Evolutionary conservation across 2,113 vertebrate species (phyloP).

Genomic region (Gavialis gangeticus): DNA sequence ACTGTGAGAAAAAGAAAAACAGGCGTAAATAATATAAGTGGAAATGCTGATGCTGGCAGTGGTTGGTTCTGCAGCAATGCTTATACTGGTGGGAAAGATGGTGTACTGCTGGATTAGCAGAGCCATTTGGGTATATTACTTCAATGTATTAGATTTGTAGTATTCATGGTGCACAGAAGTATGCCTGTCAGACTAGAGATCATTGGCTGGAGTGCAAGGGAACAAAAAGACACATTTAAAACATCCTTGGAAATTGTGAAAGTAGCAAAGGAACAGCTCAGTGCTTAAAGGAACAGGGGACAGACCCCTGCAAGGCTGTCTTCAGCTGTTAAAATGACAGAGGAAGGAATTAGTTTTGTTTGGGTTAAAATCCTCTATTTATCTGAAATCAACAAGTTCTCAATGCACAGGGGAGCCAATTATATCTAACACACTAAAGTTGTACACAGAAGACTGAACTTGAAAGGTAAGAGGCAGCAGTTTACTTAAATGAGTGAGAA

Average conservation of each 20-base stretch:
- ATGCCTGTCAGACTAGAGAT: too few species aligned
- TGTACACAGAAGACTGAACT: neutral
- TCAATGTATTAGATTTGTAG: neutral
- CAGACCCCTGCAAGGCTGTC: neutral
- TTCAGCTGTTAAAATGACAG: neutral
- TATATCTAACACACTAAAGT: neutral
- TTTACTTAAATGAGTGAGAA: neutral
- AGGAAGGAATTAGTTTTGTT: neutral
- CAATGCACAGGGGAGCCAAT: neutral
- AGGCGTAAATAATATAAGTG: too few species aligned
- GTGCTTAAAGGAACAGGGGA: neutral
- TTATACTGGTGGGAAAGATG: too few species aligned
- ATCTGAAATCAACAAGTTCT: neutral
- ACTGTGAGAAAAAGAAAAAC: too few species aligned
- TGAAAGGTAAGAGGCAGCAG: neutral
- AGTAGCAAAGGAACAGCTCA: neutral
- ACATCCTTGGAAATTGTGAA: too few species aligned
- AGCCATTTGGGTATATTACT: neutral
- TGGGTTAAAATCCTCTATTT: neutral
- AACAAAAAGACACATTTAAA: too few species aligned
- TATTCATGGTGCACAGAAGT: neutral
- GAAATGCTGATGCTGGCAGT: too few species aligned
- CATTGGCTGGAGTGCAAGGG: too few species aligned
- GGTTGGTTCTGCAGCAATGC: too few species aligned
- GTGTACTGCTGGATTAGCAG: too few species aligned